Conservation (phyloP, 2,797 vertebrate genomes). For the Alfaro cultratus region DNA sequence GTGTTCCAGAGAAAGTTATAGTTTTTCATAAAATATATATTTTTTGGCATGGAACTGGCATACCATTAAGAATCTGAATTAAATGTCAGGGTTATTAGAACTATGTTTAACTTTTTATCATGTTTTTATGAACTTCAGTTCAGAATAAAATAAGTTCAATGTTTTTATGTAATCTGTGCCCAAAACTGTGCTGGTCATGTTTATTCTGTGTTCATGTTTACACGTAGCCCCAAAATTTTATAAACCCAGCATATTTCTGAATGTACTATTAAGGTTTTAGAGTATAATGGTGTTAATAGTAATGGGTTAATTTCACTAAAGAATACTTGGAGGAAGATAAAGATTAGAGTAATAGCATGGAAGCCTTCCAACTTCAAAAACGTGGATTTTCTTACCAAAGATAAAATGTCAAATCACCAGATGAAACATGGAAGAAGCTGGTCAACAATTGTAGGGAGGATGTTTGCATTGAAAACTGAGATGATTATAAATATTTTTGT, state of each 20-base stretch:
- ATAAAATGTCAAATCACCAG: background rate
- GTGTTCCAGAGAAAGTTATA: background rate
- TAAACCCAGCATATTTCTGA: background rate
- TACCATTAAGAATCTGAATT: background rate
- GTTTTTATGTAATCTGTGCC: background rate
- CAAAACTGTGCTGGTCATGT: background rate
- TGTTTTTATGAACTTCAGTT: background rate
- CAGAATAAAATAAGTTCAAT: background rate
- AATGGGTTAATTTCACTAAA: background rate
- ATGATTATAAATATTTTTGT: background rate
- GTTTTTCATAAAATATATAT: background rate
- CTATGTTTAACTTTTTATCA: background rate
- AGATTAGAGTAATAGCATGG: background rate
- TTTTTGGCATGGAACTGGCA: background rate
- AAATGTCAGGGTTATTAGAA: background rate
- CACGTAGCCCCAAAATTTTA: background rate
- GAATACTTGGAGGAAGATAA: background rate
- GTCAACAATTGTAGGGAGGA: background rate
- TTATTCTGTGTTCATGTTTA: background rate
- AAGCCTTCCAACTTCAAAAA: background rate
- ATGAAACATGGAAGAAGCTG: background rate
- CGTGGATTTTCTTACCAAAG: background rate
- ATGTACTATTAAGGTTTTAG: background rate
- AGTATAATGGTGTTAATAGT: background rate
- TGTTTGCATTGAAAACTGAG: background rate